Evolutionary conservation across 2,113 vertebrate genomes (phyloP), one percentile per base, ranked within the genome.

Genomic region (Ammospiza nelsoni): DNA sequence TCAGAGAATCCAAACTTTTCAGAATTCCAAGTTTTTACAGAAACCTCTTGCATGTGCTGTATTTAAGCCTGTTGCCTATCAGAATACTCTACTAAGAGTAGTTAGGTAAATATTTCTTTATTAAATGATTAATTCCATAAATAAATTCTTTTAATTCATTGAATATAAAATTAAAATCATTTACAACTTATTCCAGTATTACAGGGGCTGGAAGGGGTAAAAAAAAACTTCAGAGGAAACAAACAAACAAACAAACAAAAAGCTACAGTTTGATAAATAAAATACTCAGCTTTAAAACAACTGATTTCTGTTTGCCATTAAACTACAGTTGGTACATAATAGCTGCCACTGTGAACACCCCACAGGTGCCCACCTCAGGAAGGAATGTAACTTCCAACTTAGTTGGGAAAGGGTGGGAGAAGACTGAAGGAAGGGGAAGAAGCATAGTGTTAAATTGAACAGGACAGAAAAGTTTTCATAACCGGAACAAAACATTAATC

Each of bases 161-260:
- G 98, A 99, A 99, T 99, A 99, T 99, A 99, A 99, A 99, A 99
- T 99, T 99, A 99, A 98, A 99, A 98, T 99, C 98, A 99, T 99
- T 99, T 99, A 99, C 99, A 99, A 98, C 99, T 99, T 99, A 99
- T 99, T 99, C 99, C 99, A 99, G 99, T 99, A 99, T 99, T 98
- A 99, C 98, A 97, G 94, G 94, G 94, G 80, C 58, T 76, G 79
- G 62, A 98, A 98, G 98, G 98, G 98, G 97, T 98, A 96, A 98
- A 98, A 97, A 41, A 98, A 97, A 71, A 49, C 27, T 37, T 90
- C 57, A 69, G 62, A 97, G 98, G 97, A 37, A 58, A 76, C 21
- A 35, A 49, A 63, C 54, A 55, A 49, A 63, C 54, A 55, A 68
- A 83, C 57, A 35, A 69, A 83, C 48, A 98, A 98, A 98, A 98